Base-by-base conservation (phyloP, 2,888 invertebrate genomes). In the Agonopterix alstromeriana region DNA sequence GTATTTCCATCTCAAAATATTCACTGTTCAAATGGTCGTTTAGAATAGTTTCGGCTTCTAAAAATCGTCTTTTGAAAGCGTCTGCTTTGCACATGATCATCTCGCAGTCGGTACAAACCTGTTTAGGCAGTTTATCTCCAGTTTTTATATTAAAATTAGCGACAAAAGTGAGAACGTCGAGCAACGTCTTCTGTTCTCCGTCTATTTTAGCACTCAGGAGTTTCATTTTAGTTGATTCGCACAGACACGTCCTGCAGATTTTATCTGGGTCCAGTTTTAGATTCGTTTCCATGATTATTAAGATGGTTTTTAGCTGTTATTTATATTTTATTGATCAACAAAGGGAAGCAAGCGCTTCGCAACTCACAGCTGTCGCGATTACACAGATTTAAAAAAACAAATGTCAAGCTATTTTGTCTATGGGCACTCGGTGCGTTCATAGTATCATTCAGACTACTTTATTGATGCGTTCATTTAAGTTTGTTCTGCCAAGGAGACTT, bases 31-130 rank as follows among this genome's bases (percentile, higher is more conserved):
- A 65, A 27, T 74, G 54, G 17, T 70, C 70, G 43, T 63, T 69
- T 55, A 87, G 57, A 52, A 74, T 60, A 0, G 58, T 56, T 36
- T 87, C 79, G 0, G 82, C 77, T 35, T 78, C 67, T 2, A 75
- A 52, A 51, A 82, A 86, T 2, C 73, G 76, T n/a, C 70, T 70
- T 61, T 77, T 83, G 48, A 87, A 85, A 14, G 71, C 69, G 35
- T 82, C 73, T 14, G 76, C 70, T 53, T 76, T 78, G 35, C 58
- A 61, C 62, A 87, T 60, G 12, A 70, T 61, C 27, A 54, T 41
- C 50, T 75, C 74, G 53, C 87, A 88, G 27, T 76, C 75, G 45
- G 53, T 54, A 59, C 87, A 88, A 48, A 88, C 70, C 53, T 82
- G 81, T 61, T 81, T 77, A 0, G 87, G 83, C 42, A 79, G 63